Percentiles rank a stretch among this genome's conserved stretches.
phyloP scores from a whole-genome alignment of 2,888 invertebrate genomes.

The Temnothorax unifasciatus region DNA sequence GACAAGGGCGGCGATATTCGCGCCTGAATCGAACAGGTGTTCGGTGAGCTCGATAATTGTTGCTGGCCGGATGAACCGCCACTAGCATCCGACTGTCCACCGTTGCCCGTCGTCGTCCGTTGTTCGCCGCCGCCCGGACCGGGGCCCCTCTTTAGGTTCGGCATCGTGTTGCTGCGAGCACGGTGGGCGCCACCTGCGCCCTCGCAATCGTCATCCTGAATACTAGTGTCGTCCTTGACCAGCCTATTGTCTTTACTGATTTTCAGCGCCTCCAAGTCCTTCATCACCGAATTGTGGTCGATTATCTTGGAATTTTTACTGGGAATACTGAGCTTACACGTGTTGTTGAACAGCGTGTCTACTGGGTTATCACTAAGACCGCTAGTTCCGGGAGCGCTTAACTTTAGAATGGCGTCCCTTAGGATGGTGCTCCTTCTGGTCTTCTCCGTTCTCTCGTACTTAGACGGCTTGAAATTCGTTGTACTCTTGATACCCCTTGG shows the following conservation, averaged over 20 bases:
- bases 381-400: constrained; percentile 76
- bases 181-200: constrained; percentile 82
- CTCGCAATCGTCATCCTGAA: constrained; percentile 79
- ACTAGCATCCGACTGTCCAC: constrained; percentile 43
- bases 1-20: constrained; percentile 90
- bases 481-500: constrained; percentile 82
- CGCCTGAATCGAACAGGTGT: constrained; percentile 93
- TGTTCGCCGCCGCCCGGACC: constrained; percentile 81
- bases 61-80: constrained; percentile 30
- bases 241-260: constrained; percentile 77
- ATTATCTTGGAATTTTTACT: constrained; percentile 78
- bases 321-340: constrained; percentile 81
- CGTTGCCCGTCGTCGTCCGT: constrained; percentile 32
- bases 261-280: constrained; percentile 83
- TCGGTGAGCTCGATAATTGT: constrained; percentile 78
- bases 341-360: constrained; percentile 78
- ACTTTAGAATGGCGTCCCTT: constrained; percentile 83
- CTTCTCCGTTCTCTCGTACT: constrained; percentile 78
- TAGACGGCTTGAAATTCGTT: constrained; percentile 82
- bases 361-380: constrained; percentile 77
- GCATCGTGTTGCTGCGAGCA: constrained; percentile 85
- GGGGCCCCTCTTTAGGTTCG: constrained; percentile 82
- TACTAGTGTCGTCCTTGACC: constrained; percentile 83
- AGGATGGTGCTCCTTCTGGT: constrained; percentile 81
- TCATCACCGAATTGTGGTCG: constrained; percentile 82